Evolutionary conservation across 2,113 vertebrate genomes (phyloP), one percentile per base, ranked within the genome.

Genomic region (Hypocryptadius cinnamomeus): DNA sequence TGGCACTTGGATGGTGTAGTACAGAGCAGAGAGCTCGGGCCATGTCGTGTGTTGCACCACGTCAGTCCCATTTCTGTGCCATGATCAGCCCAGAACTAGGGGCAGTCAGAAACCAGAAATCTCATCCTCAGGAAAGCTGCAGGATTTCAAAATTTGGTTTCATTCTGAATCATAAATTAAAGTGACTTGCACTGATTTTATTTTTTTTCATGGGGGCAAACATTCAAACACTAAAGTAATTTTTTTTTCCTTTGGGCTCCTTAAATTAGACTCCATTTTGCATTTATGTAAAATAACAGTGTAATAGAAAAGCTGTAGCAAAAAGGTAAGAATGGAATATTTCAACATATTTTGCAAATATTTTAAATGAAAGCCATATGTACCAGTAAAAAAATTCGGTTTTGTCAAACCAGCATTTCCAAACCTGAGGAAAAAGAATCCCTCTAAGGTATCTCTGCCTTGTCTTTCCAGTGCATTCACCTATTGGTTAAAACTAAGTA

Each of bases 31-130:
- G 31, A 68, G 21, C 44, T 66, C 64, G 45, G 61, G n/a, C 18
- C 11, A 3, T 4, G 15, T 10, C 0, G 0, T 20, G 40, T 59
- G 9, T 70, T 56, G 37, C 3, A 7, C 5, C n/a, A 45, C 15
- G 37, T 60, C 10, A 3, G 47, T 37, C 15, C 25, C 19, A 8
- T 61, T 74, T 37, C 73, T 56, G 65, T 47, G 47, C 44, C 45
- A 31, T 28, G 15, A 13, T 27, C 65, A 66, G 77, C 39, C 20
- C 39, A 85, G 37, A 80, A 78, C 40, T 1, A 40, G 14, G 28
- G 11, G 12, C n/a, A 72, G 45, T 9, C 53, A 79, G 78, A 64
- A 72, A 65, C 22, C 48, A 79, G 50, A 63, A 25, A 73, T 27
- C 19, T 4, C 31, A 35, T 65, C 37, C 50, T 57, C 16, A 8